Percentiles rank a stretch among this genome's conserved stretches.
Evolutionary conservation across 2,888 invertebrate species (phyloP).

Genomic region (Eupithecia subfuscata): DNA sequence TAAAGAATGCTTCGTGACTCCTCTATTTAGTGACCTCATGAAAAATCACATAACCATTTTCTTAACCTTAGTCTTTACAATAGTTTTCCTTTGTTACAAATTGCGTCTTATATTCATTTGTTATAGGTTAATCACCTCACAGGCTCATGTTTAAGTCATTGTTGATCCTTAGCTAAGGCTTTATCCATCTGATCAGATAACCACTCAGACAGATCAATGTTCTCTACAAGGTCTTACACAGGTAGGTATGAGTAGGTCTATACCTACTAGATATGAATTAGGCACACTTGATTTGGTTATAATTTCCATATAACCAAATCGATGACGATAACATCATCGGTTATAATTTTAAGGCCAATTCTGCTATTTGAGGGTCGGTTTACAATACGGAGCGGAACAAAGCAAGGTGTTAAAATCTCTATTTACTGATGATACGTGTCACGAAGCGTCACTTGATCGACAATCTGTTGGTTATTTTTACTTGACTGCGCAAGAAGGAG

Average conservation of each 20-base stretch:
- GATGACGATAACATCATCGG: too few species aligned
- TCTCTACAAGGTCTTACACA: conserved; percentile 27
- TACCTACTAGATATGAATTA: not conserved
- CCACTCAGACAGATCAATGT: conserved; percentile 27
- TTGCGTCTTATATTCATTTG: not conserved
- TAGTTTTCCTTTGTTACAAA: conserved; percentile 3
- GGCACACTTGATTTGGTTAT: not conserved
- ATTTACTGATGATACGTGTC: too few species aligned
- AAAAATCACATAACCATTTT: not conserved
- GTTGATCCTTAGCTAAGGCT: conserved; percentile 11
- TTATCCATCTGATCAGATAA: conserved; percentile 14
- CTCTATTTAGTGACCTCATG: not conserved
- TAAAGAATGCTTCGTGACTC: not conserved
- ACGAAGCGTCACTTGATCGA: too few species aligned
- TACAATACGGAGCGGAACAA: not conserved
- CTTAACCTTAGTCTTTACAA: not conserved
- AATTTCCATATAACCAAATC: too few species aligned
- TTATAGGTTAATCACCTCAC: not conserved
- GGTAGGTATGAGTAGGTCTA: too few species aligned
- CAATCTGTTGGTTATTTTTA: too few species aligned
- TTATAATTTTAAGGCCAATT: not conserved
- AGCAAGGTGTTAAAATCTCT: not conserved
- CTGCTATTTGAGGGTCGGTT: not conserved
- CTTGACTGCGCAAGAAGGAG: too few species aligned
- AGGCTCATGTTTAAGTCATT: conserved; percentile 9